Base-by-base conservation (phyloP, 2,113 vertebrate genomes). In the Cyprinus carpio region DNA sequence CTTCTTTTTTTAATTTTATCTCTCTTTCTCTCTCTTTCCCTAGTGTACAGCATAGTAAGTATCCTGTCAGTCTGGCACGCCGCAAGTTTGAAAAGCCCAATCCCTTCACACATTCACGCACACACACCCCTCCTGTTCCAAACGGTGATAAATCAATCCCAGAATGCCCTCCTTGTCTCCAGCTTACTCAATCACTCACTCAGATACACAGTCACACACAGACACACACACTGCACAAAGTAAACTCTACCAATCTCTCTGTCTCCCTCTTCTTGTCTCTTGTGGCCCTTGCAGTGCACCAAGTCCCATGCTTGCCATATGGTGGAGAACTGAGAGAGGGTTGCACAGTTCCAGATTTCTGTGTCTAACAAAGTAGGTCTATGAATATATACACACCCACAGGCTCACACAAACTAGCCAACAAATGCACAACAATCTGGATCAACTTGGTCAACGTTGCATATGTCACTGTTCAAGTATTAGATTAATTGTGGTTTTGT, bases 41-140 rank as follows among this genome's bases (percentile, higher is more conserved):
- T 58, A 58, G 34, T 1, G 51, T 74, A 34, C 31, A 56, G 15
- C 69, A 83, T 37, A 62, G n/a, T 81, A 18, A 90, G 78, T 75
- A 90, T 87, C 84, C 90, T 82, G 89, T 84, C 81, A 4, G 65
- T 89, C 89, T 88, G 86, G 87, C 86, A 90, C 81, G 4, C 87
- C 0, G 80, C 72, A 87, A 83, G 0, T 51, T 81, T 11, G 40
- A 83, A 46, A 54, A 49, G 18, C 40, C 40, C 49, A 46, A 31
- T 75, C 76, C 76, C 25, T 71, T 60, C 85, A 65, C 69, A 79
- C 85, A 75, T 54, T 76, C 56, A 75, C 54, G 31, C 77, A 65
- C 51, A 58, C 34, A 75, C 40, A 64, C 10, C 51, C 62, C 43
- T 84, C 75, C 82, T 64, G 40, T 20, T 72, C 76, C 62, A 80